A percentile compares a stretch with the other conserved stretches of the same genome.
phyloP scores from a whole-genome alignment of 2,888 invertebrate genomes.

The Horisme vitalbata region DNA sequence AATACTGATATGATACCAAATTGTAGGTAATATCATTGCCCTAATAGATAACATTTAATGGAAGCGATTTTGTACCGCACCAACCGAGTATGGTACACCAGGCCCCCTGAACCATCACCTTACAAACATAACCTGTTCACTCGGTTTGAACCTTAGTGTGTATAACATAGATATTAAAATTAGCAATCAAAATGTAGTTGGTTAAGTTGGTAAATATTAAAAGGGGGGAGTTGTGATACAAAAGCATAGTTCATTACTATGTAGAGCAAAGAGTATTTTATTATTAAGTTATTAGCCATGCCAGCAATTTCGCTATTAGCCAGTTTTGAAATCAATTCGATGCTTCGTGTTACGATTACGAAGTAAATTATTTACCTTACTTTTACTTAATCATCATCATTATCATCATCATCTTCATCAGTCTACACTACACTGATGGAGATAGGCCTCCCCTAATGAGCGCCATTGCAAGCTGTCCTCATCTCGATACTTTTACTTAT shows the following conservation, averaged over 20 bases:
- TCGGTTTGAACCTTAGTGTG: conserved; percentile 12
- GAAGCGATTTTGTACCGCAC: conserved; percentile 56
- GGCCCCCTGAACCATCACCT: conserved; percentile 36
- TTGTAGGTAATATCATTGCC: conserved; percentile 68
- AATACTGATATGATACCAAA: conserved; percentile 61
- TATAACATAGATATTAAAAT: conserved; percentile 1
- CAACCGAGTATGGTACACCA: conserved; percentile 41
- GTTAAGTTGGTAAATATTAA: conserved; percentile 18
- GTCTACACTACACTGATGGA: no score
- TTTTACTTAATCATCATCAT: conserved; percentile 16
- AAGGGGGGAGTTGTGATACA: conserved; percentile 44
- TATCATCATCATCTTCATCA: no score
- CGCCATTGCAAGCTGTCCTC: no score
- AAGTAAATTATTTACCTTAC: conserved; percentile 31
- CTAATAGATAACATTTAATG: conserved; percentile 64
- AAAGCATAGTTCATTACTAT: conserved; percentile 39
- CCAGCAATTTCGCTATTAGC: conserved; percentile 64
- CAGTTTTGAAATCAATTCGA: conserved; percentile 67
- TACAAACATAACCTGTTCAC: conserved; percentile 26
- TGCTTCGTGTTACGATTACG: conserved; percentile 41
- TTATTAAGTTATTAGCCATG: conserved; percentile 65
- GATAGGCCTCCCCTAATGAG: no score
- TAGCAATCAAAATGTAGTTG: neutral
- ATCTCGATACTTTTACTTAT: no score
- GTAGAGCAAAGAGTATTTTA: conserved; percentile 55